Conservation (phyloP, 2,113 vertebrate genomes). For the rat (Rattus norvegicus) region GRCr8 NC_086023.1:10243001-10243500, state of each 20-base stretch:
- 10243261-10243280: slow-evolving; percentile 54
- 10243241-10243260: slow-evolving; percentile 23
- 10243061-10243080: background rate
- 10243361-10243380: slow-evolving; percentile 40
- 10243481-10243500: background rate
- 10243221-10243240: slow-evolving; percentile 30
- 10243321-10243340: background rate
- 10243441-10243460: background rate
- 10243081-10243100: background rate
- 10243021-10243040: background rate
- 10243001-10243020: background rate
- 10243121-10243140: slow-evolving; percentile 50
- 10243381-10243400: slow-evolving; percentile 10
- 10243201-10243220: slow-evolving; percentile 15
- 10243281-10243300: slow-evolving; percentile 57
- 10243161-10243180: slow-evolving; percentile 18
- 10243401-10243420: slow-evolving; percentile 10
- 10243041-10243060: background rate
- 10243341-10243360: background rate
- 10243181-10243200: background rate
- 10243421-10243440: background rate
- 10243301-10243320: slow-evolving; percentile 1
- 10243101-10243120: background rate
- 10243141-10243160: slow-evolving; percentile 22
- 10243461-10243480: background rate